Evolutionary conservation across 2,888 invertebrate species (phyloP).

Genomic region (Amphipoea oculea): DNA sequence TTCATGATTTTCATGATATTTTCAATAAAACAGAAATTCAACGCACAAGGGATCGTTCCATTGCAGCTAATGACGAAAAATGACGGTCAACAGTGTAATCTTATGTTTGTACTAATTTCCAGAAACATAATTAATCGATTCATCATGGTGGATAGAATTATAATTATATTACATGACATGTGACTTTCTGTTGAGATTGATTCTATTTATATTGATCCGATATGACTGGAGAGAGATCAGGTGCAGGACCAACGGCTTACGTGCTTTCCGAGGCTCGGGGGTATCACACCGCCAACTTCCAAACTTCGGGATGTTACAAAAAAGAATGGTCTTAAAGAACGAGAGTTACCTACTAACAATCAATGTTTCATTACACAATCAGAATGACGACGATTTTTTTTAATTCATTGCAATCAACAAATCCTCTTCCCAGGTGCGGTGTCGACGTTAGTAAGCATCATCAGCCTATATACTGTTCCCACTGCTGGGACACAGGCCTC

Average conservation of each 20-base stretch:
- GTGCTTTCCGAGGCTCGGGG: no score
- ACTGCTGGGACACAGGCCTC: no score
- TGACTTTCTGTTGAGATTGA: neutral
- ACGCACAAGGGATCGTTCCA: constrained; percentile 25
- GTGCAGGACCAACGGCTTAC: no score
- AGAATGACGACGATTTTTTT: no score
- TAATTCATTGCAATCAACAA: neutral
- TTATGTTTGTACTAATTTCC: constrained; percentile 55
- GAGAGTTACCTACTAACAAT: neutral
- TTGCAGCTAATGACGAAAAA: constrained; percentile 34
- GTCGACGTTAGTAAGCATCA: neutral
- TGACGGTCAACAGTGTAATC: constrained; percentile 45
- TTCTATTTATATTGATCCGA: neutral
- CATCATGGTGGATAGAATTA: constrained; percentile 30
- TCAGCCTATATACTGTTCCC: no score
- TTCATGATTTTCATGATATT: constrained; percentile 34
- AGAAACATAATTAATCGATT: constrained; percentile 65
- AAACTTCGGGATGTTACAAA: no score
- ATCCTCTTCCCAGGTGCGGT: neutral
- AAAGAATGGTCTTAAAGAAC: neutral
- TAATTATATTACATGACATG: constrained; percentile 27
- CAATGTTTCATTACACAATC: neutral
- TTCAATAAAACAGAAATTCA: constrained; percentile 3
- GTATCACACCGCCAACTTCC: no score
- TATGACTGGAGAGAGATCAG: no score